A percentile compares a stretch with the other conserved stretches of the same genome.
Evolutionary conservation across 1,140 invertebrate genomes (phyloP).

Genomic region (Onthophagus taurus): DNA sequence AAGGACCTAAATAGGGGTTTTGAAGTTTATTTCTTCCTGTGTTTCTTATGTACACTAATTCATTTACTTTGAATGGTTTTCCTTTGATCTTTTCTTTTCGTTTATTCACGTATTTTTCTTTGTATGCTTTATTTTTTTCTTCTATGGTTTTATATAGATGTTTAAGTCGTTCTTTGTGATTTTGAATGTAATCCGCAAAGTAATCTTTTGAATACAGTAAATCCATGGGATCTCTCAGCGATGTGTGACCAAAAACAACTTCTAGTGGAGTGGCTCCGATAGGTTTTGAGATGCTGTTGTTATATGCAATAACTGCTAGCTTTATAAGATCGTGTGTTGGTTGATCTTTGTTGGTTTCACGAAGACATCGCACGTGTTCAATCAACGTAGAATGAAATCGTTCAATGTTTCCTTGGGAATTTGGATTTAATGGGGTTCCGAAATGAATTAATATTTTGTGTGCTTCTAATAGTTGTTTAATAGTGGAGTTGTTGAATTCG

Average conservation of each 20-base stretch:
- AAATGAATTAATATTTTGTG: slow-evolving; percentile 39
- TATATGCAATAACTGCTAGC: too few relatives aligned
- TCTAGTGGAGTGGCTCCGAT: too few relatives aligned
- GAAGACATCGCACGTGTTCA: not conserved
- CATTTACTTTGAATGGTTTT: not conserved
- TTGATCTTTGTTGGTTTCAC: not conserved
- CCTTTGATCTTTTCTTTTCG: slow-evolving; percentile 1
- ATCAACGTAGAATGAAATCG: not conserved
- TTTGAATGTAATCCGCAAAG: too few relatives aligned
- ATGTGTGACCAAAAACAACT: too few relatives aligned
- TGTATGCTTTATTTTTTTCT: not conserved
- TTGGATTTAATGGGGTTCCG: slow-evolving; percentile 5
- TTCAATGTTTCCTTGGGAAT: slow-evolving; percentile 6
- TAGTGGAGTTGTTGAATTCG: slow-evolving; percentile 8
- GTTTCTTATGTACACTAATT: not conserved
- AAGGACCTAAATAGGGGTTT: too few relatives aligned
- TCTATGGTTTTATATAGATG: not conserved
- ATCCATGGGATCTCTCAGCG: too few relatives aligned
- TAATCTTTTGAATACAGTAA: too few relatives aligned
- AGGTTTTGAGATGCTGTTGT: too few relatives aligned
- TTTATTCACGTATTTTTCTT: not conserved
- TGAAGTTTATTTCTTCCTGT: too few relatives aligned
- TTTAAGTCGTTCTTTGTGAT: too few relatives aligned
- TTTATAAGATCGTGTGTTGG: too few relatives aligned
- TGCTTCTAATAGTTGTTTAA: slow-evolving; percentile 38